phyloP scores from a whole-genome alignment of 2,113 vertebrate genomes.

The Pygoscelis adeliae region DNA sequence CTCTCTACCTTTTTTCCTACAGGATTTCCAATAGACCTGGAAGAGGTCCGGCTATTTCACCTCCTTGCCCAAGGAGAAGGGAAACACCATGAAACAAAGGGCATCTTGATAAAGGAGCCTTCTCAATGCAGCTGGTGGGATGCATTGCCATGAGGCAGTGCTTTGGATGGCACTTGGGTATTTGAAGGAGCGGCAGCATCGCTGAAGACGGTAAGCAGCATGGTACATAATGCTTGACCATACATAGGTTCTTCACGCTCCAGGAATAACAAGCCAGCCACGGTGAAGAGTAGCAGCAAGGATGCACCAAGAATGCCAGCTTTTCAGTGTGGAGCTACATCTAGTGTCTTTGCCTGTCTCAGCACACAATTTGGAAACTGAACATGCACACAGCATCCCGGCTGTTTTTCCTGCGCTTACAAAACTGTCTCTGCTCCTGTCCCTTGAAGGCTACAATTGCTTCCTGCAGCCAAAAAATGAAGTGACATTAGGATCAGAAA shows the following conservation, averaged over 20 bases:
- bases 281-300: not conserved
- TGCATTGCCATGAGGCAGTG: not conserved
- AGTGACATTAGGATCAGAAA: not conserved
- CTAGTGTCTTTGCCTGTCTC: not conserved
- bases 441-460: not conserved
- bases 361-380: not conserved
- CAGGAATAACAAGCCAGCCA: not conserved
- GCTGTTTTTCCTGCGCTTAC: not conserved
- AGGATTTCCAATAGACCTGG: not conserved
- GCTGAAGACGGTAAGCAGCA: not conserved
- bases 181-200: fast-evolving
- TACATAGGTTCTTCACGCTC: fast-evolving
- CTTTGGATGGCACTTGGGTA: fast-evolving
- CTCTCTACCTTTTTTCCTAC: not conserved
- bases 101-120: not conserved
- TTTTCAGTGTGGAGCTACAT: not conserved
- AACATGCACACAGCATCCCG: not conserved
- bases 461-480: constrained; percentile 3
- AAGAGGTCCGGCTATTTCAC: not conserved
- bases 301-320: fast-evolving
- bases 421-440: not conserved
- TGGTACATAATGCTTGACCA: fast-evolving
- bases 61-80: not conserved
- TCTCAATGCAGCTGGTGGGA: not conserved
- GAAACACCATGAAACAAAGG: not conserved